These are phyloP conservation scores for Nesogale talazaci DNA, from an alignment of 2,113 vertebrate species.

Conservation along the genomic window DNA sequence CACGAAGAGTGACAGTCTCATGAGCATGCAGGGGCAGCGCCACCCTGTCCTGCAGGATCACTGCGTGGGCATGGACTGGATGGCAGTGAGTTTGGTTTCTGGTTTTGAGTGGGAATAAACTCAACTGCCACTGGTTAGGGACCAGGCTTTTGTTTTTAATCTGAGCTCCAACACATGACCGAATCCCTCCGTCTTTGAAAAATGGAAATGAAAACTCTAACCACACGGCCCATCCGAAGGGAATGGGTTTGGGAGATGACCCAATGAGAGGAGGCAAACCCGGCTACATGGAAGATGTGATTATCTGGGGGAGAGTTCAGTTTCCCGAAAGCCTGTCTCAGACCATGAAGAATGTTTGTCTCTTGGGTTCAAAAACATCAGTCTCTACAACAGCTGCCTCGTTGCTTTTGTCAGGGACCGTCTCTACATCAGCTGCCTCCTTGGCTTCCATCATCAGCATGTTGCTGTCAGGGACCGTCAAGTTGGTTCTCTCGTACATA, in stretches of 20 bases:
- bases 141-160: neutral
- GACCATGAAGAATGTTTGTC: constrained; percentile 26
- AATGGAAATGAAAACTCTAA: constrained; percentile 33
- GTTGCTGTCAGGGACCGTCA: too few species aligned
- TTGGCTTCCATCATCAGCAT: constrained; percentile 8
- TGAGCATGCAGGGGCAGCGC: too few species aligned
- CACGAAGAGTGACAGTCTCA: too few species aligned
- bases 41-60: too few species aligned
- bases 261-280: neutral
- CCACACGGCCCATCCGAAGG: neutral
- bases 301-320: constrained; percentile 7
- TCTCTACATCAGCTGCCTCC: too few species aligned
- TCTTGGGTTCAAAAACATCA: neutral
- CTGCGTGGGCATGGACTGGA: too few species aligned
- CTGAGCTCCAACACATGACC: neutral
- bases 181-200: neutral
- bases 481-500: too few species aligned
- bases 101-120: neutral
- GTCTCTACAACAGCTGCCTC: constrained; percentile 43
- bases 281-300: constrained; percentile 7
- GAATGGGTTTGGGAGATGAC: neutral
- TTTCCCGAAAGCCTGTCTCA: constrained; percentile 16
- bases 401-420: too few species aligned
- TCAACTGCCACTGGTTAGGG: neutral
- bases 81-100: too few species aligned